These are phyloP conservation scores for Platyrinchus mystaceus DNA, from an alignment of 2,797 vertebrate species.

Conservation along the genomic window DNA sequence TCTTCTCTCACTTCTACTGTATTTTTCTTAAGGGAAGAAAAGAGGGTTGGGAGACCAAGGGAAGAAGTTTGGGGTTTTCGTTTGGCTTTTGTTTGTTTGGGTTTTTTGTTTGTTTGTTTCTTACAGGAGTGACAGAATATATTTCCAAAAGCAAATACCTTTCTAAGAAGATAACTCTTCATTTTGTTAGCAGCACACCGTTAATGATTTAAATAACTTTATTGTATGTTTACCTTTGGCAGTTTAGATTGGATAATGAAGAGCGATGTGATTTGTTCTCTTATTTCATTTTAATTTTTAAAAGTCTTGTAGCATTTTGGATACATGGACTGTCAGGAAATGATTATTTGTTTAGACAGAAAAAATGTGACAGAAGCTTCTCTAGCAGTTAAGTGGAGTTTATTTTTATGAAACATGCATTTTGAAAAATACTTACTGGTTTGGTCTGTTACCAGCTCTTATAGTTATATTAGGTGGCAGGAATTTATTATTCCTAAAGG, in stretches of 20 bases:
- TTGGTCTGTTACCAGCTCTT: neutral
- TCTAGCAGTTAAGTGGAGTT: neutral
- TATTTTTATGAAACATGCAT: neutral
- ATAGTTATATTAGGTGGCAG: neutral
- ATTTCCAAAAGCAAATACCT: neutral
- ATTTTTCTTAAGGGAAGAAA: neutral
- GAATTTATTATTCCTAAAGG: neutral
- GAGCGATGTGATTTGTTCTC: neutral
- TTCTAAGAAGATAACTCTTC: neutral
- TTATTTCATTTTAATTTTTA: neutral
- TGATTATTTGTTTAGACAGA: neutral
- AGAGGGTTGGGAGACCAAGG: neutral
- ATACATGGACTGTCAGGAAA: neutral
- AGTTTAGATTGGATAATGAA: neutral
- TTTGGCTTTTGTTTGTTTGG: neutral
- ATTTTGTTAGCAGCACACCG: neutral
- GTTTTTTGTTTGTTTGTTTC: neutral
- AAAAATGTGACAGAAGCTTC: neutral
- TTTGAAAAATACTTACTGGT: neutral
- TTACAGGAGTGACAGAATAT: neutral
- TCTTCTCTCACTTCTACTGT: neutral
- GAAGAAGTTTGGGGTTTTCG: neutral
- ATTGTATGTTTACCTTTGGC: neutral
- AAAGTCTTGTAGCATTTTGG: neutral
- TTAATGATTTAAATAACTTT: neutral